Conservation (phyloP, 2,113 vertebrate species). For the Antennarius striatus region DNA sequence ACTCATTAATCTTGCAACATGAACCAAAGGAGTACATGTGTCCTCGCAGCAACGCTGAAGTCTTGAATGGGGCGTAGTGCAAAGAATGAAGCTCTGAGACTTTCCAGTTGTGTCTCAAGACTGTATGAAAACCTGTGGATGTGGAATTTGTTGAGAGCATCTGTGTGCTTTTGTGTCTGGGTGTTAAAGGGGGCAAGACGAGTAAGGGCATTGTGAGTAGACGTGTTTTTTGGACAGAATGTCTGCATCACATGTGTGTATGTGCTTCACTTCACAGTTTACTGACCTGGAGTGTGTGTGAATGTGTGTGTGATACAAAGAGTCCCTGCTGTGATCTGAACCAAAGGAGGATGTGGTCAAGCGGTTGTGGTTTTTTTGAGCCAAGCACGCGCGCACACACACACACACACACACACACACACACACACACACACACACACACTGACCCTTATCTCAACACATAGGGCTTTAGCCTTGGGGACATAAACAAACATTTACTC, state of each 20-base stretch:
- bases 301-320: slow-evolving; percentile 24
- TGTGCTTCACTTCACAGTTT: slow-evolving; percentile 48
- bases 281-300: slow-evolving; percentile 36
- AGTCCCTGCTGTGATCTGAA: slow-evolving; percentile 28
- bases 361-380: slow-evolving; percentile 27
- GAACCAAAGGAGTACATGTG: slow-evolving; percentile 50
- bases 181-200: slow-evolving; percentile 2
- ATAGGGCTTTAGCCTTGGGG: slow-evolving; percentile 20
- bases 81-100: slow-evolving; percentile 46
- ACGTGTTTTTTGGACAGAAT: slow-evolving; percentile 49
- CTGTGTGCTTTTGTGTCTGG: slow-evolving; percentile 22
- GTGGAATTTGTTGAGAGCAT: slow-evolving; percentile 49
- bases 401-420: neutral
- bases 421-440: slow-evolving; percentile 5
- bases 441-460: slow-evolving; percentile 52
- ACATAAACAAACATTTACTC: slow-evolving; percentile 63
- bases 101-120: slow-evolving; percentile 68
- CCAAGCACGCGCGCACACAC: neutral
- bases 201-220: slow-evolving; percentile 49
- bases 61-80: slow-evolving; percentile 60
- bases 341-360: slow-evolving; percentile 45
- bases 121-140: slow-evolving; percentile 56
- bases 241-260: slow-evolving; percentile 34
- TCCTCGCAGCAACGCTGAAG: slow-evolving; percentile 44
- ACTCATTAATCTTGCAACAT: slow-evolving; percentile 61